Conservation (phyloP, 1,140 invertebrate species). For the Stratiolaelaps scimitus region DNA sequence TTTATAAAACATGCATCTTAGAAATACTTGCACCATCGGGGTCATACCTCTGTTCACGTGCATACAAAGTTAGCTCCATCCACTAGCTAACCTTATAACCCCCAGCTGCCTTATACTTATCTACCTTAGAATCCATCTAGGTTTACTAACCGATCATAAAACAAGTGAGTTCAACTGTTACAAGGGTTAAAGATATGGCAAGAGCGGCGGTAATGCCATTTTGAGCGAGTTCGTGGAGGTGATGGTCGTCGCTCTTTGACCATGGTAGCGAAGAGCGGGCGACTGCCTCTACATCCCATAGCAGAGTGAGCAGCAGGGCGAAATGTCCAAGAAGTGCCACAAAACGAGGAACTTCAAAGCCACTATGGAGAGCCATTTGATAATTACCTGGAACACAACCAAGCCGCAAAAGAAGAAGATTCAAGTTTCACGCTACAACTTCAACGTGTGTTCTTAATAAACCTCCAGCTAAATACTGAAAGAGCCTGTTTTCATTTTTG, state of each 20-base stretch:
- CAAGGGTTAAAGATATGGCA: neutral
- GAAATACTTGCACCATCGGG: neutral
- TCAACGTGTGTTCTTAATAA: too few species aligned
- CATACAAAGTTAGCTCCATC: neutral
- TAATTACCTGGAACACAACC: too few species aligned
- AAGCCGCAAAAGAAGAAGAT: too few species aligned
- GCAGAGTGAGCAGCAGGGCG: slow-evolving; percentile 1
- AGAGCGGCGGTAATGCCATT: neutral
- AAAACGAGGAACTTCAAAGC: slow-evolving; percentile 23
- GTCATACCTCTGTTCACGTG: too few species aligned
- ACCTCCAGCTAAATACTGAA: too few species aligned
- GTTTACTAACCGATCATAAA: slow-evolving; percentile 15
- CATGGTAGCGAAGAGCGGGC: slow-evolving; percentile 4
- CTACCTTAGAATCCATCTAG: neutral
- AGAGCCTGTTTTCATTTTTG: too few species aligned
- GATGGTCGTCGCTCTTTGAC: slow-evolving; percentile 9
- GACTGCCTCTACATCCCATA: slow-evolving; percentile 19
- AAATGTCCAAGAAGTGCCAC: slow-evolving; percentile 29
- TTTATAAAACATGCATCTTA: neutral
- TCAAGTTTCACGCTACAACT: too few species aligned
- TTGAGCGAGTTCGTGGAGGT: neutral
- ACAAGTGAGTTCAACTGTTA: slow-evolving; percentile 16
- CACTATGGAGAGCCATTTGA: neutral
- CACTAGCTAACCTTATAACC: neutral
- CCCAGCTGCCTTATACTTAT: neutral